These are phyloP conservation scores for Entomyzon cyanotis DNA, from an alignment of 2,113 vertebrate genomes.

Conservation along the genomic window DNA sequence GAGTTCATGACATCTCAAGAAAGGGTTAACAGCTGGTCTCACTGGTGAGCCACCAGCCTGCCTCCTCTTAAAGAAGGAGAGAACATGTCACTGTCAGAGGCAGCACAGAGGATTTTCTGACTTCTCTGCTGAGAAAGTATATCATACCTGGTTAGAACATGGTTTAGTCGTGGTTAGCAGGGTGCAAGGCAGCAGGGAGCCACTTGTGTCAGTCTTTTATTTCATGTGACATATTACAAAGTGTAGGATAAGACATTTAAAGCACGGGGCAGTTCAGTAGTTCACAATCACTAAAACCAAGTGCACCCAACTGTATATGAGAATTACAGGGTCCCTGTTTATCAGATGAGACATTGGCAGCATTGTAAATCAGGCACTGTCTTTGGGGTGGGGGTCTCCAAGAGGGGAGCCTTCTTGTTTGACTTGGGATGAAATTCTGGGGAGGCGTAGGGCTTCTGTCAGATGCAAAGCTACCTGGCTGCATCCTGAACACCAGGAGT, in stretches of 20 bases:
- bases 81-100: background rate
- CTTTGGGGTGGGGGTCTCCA: background rate
- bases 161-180: background rate
- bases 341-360: conserved; percentile 7
- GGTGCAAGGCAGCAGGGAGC: background rate
- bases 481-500: background rate
- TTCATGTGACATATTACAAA: conserved; percentile 6
- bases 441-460: background rate
- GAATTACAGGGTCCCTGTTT: background rate
- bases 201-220: background rate
- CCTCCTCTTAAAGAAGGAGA: background rate
- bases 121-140: conserved; percentile 3
- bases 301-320: conserved; percentile 28
- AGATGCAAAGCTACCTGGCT: background rate
- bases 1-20: background rate
- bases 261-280: background rate
- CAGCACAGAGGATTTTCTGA: background rate
- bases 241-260: conserved; percentile 46
- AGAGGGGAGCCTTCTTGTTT: background rate
- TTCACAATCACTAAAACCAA: conserved; percentile 52
- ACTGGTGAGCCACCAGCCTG: background rate
- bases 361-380: background rate
- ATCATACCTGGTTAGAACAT: background rate
- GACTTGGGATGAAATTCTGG: background rate
- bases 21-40: conserved; percentile 4